A percentile compares a stretch with the other conserved stretches of the same genome.
Evolutionary conservation across 2,888 invertebrate species (phyloP).

Genomic region (Amphipoea oculea): DNA sequence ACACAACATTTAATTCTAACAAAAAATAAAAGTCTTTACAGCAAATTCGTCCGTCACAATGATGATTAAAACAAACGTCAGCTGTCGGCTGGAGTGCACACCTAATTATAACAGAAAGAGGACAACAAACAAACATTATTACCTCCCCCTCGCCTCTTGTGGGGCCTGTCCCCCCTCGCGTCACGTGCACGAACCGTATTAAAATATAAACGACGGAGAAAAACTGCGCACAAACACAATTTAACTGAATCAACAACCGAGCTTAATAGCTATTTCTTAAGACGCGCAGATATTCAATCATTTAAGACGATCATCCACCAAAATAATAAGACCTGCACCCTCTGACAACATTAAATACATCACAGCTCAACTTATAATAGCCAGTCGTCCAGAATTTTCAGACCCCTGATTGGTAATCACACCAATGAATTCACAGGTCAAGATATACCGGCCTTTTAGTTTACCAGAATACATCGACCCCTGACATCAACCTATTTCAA

Average conservation of each 20-base stretch:
- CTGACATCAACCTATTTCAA: background rate
- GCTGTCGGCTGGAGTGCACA: slow-evolving; percentile 1
- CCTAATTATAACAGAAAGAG: slow-evolving; percentile 22
- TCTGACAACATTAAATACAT: background rate
- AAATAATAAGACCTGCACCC: background rate
- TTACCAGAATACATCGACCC: background rate
- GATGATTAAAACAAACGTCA: background rate
- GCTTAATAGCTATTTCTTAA: slow-evolving; percentile 63
- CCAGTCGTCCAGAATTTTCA: background rate
- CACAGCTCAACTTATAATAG: slow-evolving; percentile 23
- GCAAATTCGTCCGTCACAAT: background rate
- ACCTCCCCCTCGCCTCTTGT: background rate
- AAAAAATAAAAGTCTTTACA: no score
- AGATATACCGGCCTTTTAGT: rapidly evolving
- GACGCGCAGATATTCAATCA: slow-evolving; percentile 62
- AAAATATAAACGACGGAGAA: slow-evolving; percentile 45
- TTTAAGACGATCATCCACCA: slow-evolving; percentile 41
- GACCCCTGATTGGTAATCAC: background rate
- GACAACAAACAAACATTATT: slow-evolving; percentile 44
- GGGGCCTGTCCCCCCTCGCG: background rate
- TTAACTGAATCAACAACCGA: slow-evolving; percentile 67
- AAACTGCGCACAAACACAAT: slow-evolving; percentile 66
- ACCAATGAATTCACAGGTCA: background rate
- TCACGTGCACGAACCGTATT: slow-evolving; percentile 32
- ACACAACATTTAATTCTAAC: no score